Conservation (phyloP, 2,113 vertebrate genomes). For the Tyto alba region DNA sequence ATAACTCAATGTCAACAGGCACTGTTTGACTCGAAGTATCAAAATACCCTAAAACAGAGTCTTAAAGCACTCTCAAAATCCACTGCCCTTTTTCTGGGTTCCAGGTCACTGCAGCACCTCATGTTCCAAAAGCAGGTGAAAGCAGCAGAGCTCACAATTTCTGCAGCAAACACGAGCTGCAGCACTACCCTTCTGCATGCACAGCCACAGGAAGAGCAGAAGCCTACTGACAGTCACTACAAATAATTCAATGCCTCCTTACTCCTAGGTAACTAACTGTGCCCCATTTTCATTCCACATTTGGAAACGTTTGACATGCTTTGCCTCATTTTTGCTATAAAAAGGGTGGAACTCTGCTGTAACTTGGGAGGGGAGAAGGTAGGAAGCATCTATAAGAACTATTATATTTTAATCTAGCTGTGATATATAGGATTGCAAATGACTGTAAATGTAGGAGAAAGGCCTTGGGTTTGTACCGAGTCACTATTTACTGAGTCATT, state of each 20-base stretch:
- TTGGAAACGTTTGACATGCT: rapidly evolving
- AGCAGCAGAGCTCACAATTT: background rate
- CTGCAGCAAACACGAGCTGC: background rate
- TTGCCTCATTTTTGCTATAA: background rate
- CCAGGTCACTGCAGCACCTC: background rate
- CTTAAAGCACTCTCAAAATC: background rate
- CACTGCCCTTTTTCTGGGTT: background rate
- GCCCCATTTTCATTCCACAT: background rate
- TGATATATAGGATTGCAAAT: background rate
- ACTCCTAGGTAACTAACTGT: background rate
- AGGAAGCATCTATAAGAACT: background rate
- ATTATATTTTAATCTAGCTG: background rate
- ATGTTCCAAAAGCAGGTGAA: background rate
- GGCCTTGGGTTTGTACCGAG: background rate
- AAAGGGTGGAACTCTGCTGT: background rate
- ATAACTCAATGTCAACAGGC: background rate
- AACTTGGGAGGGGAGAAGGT: background rate
- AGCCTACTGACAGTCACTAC: background rate
- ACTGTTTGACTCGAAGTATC: background rate
- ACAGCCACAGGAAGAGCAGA: background rate
- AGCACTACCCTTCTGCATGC: background rate
- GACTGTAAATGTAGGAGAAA: background rate
- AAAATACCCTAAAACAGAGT: background rate
- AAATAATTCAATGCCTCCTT: background rate
- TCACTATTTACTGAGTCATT: background rate